Conservation (phyloP, 2,888 invertebrate species). For the Acheta domesticus region DNA sequence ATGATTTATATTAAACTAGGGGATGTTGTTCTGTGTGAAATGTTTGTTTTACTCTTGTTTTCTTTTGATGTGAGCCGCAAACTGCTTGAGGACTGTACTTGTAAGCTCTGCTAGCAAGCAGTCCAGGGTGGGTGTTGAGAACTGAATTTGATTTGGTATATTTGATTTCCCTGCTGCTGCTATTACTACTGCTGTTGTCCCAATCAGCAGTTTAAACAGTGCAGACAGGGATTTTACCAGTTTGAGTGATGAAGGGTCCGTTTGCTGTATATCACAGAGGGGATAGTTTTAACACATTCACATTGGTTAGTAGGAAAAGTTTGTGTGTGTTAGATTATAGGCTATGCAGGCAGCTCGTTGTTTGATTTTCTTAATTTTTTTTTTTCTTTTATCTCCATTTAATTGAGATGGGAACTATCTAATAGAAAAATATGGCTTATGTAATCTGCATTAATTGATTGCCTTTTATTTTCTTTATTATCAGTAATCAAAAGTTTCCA, state of each 20-base stretch:
- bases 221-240: not conserved
- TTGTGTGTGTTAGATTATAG: constrained; percentile 18
- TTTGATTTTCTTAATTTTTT: not conserved
- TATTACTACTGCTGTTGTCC: not conserved
- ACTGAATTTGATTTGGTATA: not conserved
- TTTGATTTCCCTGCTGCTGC: not conserved
- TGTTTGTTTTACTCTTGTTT: constrained; percentile 6
- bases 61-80: not conserved
- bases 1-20: constrained; percentile 11
- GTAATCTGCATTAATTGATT: constrained; percentile 2
- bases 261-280: not conserved
- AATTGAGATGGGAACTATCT: not conserved
- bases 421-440: not conserved
- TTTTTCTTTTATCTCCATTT: not conserved
- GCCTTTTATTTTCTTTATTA: not conserved
- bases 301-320: constrained; percentile 1
- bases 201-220: not conserved
- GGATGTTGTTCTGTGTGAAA: constrained; percentile 9
- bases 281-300: constrained; percentile 18
- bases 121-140: not conserved
- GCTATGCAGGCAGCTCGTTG: constrained; percentile 18
- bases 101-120: not conserved
- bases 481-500: constrained; percentile 7
- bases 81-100: not conserved
- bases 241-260: not conserved